These are phyloP conservation scores for Notodromas monacha DNA, from an alignment of 2,888 invertebrate species.

Conservation along the genomic window DNA sequence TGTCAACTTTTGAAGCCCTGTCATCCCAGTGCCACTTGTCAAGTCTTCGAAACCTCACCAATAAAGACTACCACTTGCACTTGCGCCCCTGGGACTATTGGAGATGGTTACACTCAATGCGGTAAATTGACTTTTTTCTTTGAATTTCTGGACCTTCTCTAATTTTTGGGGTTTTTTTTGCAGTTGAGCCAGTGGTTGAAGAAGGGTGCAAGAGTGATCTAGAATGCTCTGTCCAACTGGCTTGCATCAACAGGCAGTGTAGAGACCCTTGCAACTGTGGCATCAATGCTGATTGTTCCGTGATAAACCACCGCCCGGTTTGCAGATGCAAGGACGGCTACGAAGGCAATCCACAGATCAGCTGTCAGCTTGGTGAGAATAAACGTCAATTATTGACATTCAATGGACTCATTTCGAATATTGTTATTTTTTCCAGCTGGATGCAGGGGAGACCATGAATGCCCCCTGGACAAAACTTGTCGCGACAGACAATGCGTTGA, in stretches of 20 bases:
- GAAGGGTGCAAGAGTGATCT: slow-evolving; percentile 22
- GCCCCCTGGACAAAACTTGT: slow-evolving; percentile 10
- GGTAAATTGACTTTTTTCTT: neutral
- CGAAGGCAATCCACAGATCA: slow-evolving; percentile 31
- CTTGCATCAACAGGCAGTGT: slow-evolving; percentile 12
- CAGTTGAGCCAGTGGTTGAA: slow-evolving; percentile 1
- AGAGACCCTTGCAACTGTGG: slow-evolving; percentile 13
- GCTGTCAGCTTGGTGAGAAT: neutral
- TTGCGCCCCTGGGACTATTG: slow-evolving; percentile 2
- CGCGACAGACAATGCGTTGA: slow-evolving; percentile 24
- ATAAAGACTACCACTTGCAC: slow-evolving; percentile 8
- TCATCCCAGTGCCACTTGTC: slow-evolving; percentile 9
- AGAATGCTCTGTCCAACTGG: slow-evolving; percentile 19
- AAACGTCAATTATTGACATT: too few relatives aligned
- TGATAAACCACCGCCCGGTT: slow-evolving; percentile 10
- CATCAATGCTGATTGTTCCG: slow-evolving; percentile 12
- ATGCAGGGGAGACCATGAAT: slow-evolving; percentile 10
- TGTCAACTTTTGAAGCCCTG: slow-evolving; percentile 8
- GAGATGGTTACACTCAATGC: neutral
- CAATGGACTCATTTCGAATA: too few relatives aligned
- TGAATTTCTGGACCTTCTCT: too few relatives aligned
- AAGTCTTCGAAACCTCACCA: slow-evolving; percentile 10
- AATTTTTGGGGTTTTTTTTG: neutral
- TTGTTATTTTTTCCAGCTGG: slow-evolving; percentile 8
- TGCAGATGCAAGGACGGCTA: slow-evolving; percentile 47